Evolutionary conservation across 2,888 invertebrate species (phyloP).

Genomic region (Drepanosiphum platanoidis): DNA sequence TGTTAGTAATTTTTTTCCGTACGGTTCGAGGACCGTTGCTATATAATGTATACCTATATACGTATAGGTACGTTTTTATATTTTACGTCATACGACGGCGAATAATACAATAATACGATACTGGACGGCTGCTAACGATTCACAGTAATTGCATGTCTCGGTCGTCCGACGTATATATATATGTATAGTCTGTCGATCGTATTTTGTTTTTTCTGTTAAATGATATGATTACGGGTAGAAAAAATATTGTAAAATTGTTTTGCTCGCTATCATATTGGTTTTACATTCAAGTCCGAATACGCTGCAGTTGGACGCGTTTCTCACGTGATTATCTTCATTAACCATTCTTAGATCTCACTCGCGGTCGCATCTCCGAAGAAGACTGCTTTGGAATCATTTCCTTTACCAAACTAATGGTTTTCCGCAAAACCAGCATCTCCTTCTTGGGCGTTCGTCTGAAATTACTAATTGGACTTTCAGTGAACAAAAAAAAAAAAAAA

Average conservation of each 20-base stretch:
- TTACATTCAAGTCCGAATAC: background rate
- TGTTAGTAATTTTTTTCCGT: no score
- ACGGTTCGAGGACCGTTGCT: no score
- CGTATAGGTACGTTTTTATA: background rate
- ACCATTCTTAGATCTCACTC: background rate
- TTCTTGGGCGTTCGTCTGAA: slow-evolving; percentile 3
- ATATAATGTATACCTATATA: no score
- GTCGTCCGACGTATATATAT: no score
- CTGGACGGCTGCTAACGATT: no score
- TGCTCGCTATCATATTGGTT: background rate
- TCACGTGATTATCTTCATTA: slow-evolving; percentile 19
- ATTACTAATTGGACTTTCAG: slow-evolving; percentile 28
- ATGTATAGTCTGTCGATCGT: no score
- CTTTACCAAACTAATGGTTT: slow-evolving; percentile 15
- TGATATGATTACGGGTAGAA: background rate
- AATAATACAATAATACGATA: no score
- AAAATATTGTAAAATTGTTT: background rate
- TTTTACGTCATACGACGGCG: no score
- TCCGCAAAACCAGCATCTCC: background rate
- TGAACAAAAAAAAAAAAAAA: background rate
- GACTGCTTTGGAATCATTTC: background rate
- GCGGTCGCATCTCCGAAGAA: background rate
- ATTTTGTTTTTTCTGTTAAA: no score
- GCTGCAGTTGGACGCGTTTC: background rate
- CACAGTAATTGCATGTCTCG: no score